A percentile compares a stretch with the other conserved stretches of the same genome.
phyloP scores from a whole-genome alignment of 35 echinoderm and acorn worm genomes.

The Ptychodera flava region DNA sequence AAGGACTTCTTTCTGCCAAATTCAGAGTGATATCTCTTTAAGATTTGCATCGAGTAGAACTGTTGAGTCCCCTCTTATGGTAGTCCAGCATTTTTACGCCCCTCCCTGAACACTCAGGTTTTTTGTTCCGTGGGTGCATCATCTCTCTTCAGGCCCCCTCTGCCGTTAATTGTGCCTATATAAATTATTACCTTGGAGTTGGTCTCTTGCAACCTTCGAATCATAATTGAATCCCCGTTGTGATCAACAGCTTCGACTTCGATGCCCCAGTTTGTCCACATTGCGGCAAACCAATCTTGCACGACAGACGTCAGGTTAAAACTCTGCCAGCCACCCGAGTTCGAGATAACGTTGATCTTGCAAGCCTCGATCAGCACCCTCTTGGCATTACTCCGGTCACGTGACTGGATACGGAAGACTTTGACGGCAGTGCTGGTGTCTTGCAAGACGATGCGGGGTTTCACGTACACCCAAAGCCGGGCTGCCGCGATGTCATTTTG shows the following conservation, averaged over 20 bases:
- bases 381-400: neutral
- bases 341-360: neutral
- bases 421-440: neutral
- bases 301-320: neutral
- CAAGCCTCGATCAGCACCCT: neutral
- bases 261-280: neutral
- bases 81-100: too few relatives aligned
- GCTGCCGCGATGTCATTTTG: neutral
- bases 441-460: neutral
- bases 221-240: neutral
- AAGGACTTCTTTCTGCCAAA: too few relatives aligned
- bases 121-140: too few relatives aligned
- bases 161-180: too few relatives aligned
- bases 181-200: too few relatives aligned
- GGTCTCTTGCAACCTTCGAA: too few relatives aligned
- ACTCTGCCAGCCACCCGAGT: neutral
- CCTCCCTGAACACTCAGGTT: too few relatives aligned
- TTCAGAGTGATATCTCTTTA: too few relatives aligned
- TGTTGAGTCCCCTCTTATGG: too few relatives aligned
- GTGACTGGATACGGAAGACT: neutral
- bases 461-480: neutral
- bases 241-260: neutral
- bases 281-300: neutral
- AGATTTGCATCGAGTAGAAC: too few relatives aligned
- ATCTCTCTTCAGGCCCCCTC: too few relatives aligned